These are phyloP conservation scores for Mobula hypostoma DNA, from an alignment of 2,113 vertebrate species.

Conservation along the genomic window DNA sequence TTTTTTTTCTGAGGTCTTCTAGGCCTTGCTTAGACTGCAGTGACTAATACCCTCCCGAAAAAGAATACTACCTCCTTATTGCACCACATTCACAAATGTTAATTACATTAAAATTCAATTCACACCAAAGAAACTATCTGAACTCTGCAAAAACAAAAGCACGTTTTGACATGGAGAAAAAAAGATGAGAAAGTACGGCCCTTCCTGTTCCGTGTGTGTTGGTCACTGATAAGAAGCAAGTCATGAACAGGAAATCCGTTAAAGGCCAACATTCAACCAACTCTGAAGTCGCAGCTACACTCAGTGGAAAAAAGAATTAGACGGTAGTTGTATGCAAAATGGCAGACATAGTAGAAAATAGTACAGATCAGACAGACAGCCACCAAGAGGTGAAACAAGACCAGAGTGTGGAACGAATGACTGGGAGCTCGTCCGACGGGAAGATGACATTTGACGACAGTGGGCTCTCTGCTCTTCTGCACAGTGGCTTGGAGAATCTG, in stretches of 20 bases:
- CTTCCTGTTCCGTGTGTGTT: conserved; percentile 75
- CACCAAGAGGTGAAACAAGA: conserved; percentile 49
- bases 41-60: not conserved
- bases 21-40: not conserved
- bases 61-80: not conserved
- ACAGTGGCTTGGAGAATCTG: conserved; percentile 79
- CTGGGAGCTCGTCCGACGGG: conserved; percentile 55
- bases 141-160: not conserved
- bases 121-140: not conserved
- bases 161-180: conserved; percentile 45
- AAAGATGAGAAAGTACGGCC: conserved; percentile 66
- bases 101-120: not conserved
- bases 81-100: not conserved
- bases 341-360: conserved; percentile 74
- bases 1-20: not conserved
- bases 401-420: conserved; percentile 50
- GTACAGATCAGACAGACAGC: conserved; percentile 57
- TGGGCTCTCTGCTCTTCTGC: conserved; percentile 74
- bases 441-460: conserved; percentile 72
- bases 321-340: conserved; percentile 49
- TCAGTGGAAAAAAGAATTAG: conserved; percentile 33
- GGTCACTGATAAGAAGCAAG: conserved; percentile 67
- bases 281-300: conserved; percentile 42
- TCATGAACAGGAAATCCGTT: conserved; percentile 70
- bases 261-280: conserved; percentile 59